Percentiles rank a stretch among this genome's conserved stretches.
phyloP scores from a whole-genome alignment of 64 coral and sea anemone genomes.

The Anthopleura sola region DNA sequence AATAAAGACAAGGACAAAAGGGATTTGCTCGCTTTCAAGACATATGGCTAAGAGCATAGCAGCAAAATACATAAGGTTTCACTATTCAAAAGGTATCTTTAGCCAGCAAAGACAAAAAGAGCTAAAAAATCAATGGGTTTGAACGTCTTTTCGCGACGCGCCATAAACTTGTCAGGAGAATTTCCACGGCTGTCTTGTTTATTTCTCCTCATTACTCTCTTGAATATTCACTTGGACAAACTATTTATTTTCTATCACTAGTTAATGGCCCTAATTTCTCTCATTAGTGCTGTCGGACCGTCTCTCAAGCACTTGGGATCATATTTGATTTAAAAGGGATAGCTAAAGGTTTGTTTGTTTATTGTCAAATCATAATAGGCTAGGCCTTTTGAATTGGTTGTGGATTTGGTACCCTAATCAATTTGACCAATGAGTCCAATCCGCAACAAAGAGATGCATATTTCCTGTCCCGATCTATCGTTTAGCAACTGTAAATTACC shows the following conservation, averaged over 20 bases:
- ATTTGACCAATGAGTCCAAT: constrained; percentile 55
- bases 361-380: constrained; percentile 74
- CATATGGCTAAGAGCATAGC: constrained; percentile 40
- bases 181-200: not conserved
- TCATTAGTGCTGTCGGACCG: constrained; percentile 48
- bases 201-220: constrained; percentile 31
- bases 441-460: constrained; percentile 60
- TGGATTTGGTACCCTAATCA: constrained; percentile 58
- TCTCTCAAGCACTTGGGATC: constrained; percentile 45
- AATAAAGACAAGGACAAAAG: constrained; percentile 44
- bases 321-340: constrained; percentile 65
- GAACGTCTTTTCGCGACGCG: not conserved
- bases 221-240: constrained; percentile 47
- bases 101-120: constrained; percentile 9
- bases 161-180: not conserved
- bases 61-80: not conserved
- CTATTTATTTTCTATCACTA: constrained; percentile 60
- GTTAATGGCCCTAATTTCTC: constrained; percentile 55
- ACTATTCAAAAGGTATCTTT: constrained; percentile 40
- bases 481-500: constrained; percentile 63
- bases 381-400: constrained; percentile 40
- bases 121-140: not conserved
- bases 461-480: constrained; percentile 42
- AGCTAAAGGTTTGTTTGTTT: constrained; percentile 70
- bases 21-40: constrained; percentile 10